Evolutionary conservation across 2,888 invertebrate species (phyloP).

Genomic region (Rhagium mordax): DNA sequence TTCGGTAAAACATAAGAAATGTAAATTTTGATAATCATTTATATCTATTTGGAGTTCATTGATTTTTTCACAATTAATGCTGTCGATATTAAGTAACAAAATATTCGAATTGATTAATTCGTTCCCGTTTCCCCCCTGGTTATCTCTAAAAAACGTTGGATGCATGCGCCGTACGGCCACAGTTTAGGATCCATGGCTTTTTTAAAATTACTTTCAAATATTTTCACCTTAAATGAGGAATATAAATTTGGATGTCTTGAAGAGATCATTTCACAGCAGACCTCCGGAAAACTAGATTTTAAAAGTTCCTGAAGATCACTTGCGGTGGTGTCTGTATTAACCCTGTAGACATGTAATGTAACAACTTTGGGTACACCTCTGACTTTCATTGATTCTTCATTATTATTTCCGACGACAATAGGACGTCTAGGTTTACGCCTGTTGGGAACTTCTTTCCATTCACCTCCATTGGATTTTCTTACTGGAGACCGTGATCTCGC

Average conservation of each 20-base stretch:
- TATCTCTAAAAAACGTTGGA: conserved; percentile 15
- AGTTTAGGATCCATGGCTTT: conserved; percentile 3
- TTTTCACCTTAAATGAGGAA: conserved; percentile 15
- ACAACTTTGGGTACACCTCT: too few relatives aligned
- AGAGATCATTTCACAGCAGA: too few relatives aligned
- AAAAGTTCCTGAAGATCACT: background rate
- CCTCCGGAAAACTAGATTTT: background rate
- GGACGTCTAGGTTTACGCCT: too few relatives aligned
- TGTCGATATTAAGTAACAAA: background rate
- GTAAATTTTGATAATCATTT: background rate
- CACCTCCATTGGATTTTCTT: too few relatives aligned
- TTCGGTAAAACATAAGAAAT: conserved; percentile 2
- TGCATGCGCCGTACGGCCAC: background rate
- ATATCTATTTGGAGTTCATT: background rate
- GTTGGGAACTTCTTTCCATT: too few relatives aligned
- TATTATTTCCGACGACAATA: too few relatives aligned
- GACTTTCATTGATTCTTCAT: too few relatives aligned
- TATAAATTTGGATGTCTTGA: background rate
- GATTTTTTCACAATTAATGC: conserved; percentile 1
- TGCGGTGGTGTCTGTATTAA: too few relatives aligned
- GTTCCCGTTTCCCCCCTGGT: background rate
- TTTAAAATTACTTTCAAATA: conserved; percentile 8
- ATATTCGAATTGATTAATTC: background rate
- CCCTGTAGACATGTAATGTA: too few relatives aligned
- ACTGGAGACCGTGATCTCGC: too few relatives aligned